These are phyloP conservation scores for Bimastos eiseni DNA, from an alignment of 2,888 invertebrate species.

Conservation along the genomic window DNA sequence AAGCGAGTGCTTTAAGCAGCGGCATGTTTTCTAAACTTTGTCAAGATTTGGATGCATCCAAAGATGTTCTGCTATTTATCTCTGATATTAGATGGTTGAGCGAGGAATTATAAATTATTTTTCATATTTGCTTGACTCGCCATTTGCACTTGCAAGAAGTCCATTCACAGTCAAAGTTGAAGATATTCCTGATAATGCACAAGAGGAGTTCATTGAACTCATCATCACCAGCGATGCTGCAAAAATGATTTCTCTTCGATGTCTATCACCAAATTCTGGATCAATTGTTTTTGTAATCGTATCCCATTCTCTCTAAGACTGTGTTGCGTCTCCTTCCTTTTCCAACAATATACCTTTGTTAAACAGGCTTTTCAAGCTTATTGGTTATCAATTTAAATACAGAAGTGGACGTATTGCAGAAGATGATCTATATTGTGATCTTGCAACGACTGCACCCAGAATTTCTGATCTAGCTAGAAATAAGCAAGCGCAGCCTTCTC, in stretches of 20 bases:
- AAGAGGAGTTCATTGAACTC: slow-evolving; percentile 18
- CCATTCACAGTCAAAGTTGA: slow-evolving; percentile 29
- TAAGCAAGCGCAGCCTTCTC: slow-evolving; percentile 28
- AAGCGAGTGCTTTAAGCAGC: slow-evolving; percentile 1
- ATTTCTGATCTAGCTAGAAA: slow-evolving; percentile 23
- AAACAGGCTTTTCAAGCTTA: slow-evolving; percentile 30
- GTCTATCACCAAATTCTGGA: slow-evolving; percentile 22
- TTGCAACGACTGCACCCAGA: not conserved
- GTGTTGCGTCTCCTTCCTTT: slow-evolving; percentile 28
- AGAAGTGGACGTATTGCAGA: slow-evolving; percentile 6
- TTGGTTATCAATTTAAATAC: slow-evolving; percentile 25
- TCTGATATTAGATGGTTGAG: not conserved
- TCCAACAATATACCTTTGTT: slow-evolving; percentile 23
- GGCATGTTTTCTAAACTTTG: not conserved
- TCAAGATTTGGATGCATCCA: slow-evolving; percentile 13
- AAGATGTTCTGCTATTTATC: not conserved
- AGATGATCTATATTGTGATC: not conserved
- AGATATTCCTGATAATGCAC: slow-evolving; percentile 25
- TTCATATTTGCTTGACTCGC: not conserved
- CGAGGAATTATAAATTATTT: not conserved
- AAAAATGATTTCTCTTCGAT: slow-evolving; percentile 18
- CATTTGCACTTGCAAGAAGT: slow-evolving; percentile 32
- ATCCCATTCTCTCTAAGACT: slow-evolving; percentile 19
- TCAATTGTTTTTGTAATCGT: slow-evolving; percentile 28
- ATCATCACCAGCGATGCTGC: not conserved